Evolutionary conservation across 37 sponge, comb jelly and placozoan genomes (phyloP).

Genomic region (Eunapius fragilis): DNA sequence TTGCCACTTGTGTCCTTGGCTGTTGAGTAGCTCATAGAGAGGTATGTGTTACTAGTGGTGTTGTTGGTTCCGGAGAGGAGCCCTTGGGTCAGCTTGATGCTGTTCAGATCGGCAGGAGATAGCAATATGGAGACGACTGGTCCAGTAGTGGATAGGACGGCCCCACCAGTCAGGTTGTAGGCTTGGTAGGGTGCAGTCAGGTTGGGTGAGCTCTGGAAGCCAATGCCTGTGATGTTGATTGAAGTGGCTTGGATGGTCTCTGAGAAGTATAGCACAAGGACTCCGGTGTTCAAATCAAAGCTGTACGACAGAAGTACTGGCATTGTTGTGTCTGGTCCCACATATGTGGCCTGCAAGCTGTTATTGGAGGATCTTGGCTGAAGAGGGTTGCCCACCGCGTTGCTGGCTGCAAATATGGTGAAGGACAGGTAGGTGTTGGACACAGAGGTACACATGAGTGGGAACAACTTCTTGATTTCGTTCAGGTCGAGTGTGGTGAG

Average conservation of each 20-base stretch:
- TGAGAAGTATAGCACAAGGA: slow-evolving; percentile 62
- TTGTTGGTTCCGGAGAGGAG: slow-evolving; percentile 59
- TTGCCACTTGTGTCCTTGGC: slow-evolving; percentile 75
- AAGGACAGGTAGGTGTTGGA: slow-evolving; percentile 79
- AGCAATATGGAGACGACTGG: slow-evolving; percentile 59
- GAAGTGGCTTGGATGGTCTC: slow-evolving; percentile 67
- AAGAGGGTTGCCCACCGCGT: slow-evolving; percentile 57
- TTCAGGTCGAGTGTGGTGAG: slow-evolving; percentile 60
- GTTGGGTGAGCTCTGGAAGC: slow-evolving; percentile 36
- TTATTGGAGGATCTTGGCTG: slow-evolving; percentile 12
- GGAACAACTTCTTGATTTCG: slow-evolving; percentile 62
- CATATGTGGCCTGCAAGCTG: slow-evolving; percentile 40
- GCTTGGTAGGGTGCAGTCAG: slow-evolving; percentile 5
- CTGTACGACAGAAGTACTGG: slow-evolving; percentile 41
- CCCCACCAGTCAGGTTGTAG: slow-evolving; percentile 74
- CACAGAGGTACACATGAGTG: slow-evolving; percentile 51
- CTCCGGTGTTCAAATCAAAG: slow-evolving; percentile 73
- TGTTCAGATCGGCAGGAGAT: slow-evolving; percentile 69
- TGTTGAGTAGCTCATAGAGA: slow-evolving; percentile 49
- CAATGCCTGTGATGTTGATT: slow-evolving; percentile 54
- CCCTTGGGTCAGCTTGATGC: slow-evolving; percentile 46
- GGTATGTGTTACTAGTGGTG: slow-evolving; percentile 50
- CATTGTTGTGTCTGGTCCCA: slow-evolving; percentile 36
- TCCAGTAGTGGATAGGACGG: slow-evolving; percentile 36
- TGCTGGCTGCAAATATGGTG: slow-evolving; percentile 41